Evolutionary conservation across 2,113 vertebrate species (phyloP), one percentile per base, ranked within the genome.

Genomic region (Trematocara unimaculatum): DNA sequence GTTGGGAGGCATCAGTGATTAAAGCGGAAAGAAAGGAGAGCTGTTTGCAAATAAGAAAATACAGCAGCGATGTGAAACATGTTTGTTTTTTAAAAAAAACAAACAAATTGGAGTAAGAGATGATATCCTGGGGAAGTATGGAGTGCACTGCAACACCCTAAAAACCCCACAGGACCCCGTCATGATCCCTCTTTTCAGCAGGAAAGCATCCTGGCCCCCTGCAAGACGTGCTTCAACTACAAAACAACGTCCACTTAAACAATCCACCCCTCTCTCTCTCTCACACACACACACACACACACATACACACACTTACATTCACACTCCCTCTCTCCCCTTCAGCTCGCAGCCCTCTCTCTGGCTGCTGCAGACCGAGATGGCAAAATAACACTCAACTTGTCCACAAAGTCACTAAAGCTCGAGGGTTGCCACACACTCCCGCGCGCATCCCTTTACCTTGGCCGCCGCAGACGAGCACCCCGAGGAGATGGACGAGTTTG

Each of bases 201-300:
- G 86, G 91, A 74, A 88, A 89, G 90, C 93, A 88, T 89, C 87
- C 83, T 90, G 90, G 56, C 58, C 58, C 91, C 91, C 93, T 84
- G 86, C 84, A 85, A 89, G 94, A 97, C 96, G 96, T 97, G 96
- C 95, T 56, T 78, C 90, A 96, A 97, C 96, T 97, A 95, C 96
- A 92, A 97, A 97, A 93, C 91, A 95, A 90, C 74, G 82, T 92
- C 91, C 91, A 90, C 89, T 92, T 91, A 93, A 96, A 95, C 94
- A 96, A 93, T 92, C 94, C 94, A 89, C 64, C 92, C 83, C 92
- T 85, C 92, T 23, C 84, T 20, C 86, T 54, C 89, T 11, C 82
- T n/a, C 56, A 31, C 56, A 17, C 29, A 31, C 26, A 60, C 15
- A 33, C n/a, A 2, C 56, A 31, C 56, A 17, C 29, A 31, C 26